phyloP scores from a whole-genome alignment of 2,888 invertebrate genomes.

The Malachius bipustulatus region DNA sequence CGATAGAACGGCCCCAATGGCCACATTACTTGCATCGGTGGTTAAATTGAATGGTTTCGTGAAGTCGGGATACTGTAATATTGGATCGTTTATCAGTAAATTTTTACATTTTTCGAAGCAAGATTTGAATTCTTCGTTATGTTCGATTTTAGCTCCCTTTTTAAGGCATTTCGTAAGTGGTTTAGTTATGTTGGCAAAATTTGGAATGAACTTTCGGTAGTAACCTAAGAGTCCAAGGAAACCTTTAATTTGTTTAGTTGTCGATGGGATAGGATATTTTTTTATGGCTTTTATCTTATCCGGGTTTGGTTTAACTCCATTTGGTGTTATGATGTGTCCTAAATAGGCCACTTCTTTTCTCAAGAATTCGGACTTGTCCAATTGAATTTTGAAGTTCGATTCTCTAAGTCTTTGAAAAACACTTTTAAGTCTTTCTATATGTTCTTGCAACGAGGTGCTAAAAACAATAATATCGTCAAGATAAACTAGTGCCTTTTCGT shows the following conservation, averaged over 20 bases:
- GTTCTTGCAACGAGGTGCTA: background rate
- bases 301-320: background rate
- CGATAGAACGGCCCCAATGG: background rate
- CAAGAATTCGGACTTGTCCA: background rate
- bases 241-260: background rate
- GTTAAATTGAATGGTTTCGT: background rate
- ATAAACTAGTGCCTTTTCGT: background rate
- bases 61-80: background rate
- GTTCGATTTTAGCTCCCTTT: background rate
- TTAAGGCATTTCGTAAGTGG: background rate
- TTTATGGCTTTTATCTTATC: background rate
- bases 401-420: background rate
- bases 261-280: background rate
- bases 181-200: constrained; percentile 1
- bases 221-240: background rate
- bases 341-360: background rate
- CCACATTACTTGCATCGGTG: background rate
- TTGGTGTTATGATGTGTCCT: background rate
- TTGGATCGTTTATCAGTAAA: background rate
- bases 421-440: background rate
- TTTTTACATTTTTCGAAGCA: background rate
- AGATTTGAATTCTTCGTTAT: background rate
- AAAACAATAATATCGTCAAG: background rate
- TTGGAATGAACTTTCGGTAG: background rate
- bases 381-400: background rate